Conservation (phyloP, 2,113 vertebrate species). For the Clarias batrachus region DNA sequence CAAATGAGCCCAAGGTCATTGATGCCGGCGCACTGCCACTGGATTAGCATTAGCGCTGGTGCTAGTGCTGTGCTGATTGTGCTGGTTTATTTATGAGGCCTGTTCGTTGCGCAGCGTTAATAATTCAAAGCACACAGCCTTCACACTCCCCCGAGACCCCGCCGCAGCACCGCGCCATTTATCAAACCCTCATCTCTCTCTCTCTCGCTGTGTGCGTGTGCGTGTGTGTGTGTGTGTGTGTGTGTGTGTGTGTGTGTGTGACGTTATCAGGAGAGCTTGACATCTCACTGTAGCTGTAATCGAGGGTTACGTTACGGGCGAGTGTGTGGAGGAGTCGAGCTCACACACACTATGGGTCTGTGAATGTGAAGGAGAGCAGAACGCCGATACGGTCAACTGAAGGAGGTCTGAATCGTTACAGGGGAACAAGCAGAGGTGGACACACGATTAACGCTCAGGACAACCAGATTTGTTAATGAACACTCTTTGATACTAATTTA, state of each 20-base stretch:
- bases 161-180: constrained; percentile 66
- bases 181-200: constrained; percentile 67
- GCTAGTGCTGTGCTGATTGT: constrained; percentile 66
- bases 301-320: background rate
- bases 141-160: constrained; percentile 67
- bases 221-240: background rate
- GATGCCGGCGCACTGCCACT: background rate
- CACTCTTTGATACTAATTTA: background rate
- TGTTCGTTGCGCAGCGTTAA: constrained; percentile 64
- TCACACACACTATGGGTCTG: background rate
- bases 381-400: background rate
- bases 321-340: background rate
- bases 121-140: constrained; percentile 70
- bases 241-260: constrained; percentile 7
- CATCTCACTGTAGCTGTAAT: constrained; percentile 40
- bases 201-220: constrained; percentile 52
- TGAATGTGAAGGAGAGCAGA: background rate
- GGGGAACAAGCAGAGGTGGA: background rate
- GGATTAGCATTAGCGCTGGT: constrained; percentile 38
- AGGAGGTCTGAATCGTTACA: background rate
- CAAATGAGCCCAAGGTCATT: constrained; percentile 45
- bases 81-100: constrained; percentile 70
- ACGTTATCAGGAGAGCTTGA: constrained; percentile 49
- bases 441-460: background rate
- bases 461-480: background rate